Percentiles rank a stretch among this genome's conserved stretches.
phyloP scores from a whole-genome alignment of 2,797 vertebrate genomes.

The Hipposideros larvatus region DNA sequence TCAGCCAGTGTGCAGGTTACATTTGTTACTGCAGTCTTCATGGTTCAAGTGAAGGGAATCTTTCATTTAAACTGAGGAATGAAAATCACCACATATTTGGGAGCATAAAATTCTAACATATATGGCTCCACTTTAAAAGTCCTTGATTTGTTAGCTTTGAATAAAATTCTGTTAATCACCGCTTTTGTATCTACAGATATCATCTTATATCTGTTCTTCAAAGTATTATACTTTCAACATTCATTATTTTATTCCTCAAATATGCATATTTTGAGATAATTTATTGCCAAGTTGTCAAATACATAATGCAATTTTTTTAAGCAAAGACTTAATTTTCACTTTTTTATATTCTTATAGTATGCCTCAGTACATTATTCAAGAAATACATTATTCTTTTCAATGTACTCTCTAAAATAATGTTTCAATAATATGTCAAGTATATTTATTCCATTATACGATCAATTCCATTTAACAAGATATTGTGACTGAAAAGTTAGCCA shows the following conservation, averaged over 20 bases:
- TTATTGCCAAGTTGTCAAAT: background rate
- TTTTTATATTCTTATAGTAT: background rate
- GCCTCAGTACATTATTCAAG: background rate
- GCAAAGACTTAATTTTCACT: background rate
- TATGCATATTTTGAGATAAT: background rate
- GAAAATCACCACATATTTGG: slow-evolving; percentile 1
- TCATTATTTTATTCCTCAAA: slow-evolving; percentile 3
- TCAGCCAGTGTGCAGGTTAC: background rate
- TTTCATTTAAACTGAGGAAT: background rate
- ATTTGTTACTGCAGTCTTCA: background rate
- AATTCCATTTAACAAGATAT: background rate
- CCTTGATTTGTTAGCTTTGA: background rate
- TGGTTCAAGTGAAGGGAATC: background rate
- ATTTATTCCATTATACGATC: background rate
- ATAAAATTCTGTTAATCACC: background rate
- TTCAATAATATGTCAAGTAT: background rate
- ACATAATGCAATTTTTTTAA: background rate
- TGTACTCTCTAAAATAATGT: background rate
- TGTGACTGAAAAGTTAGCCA: background rate
- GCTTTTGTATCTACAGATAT: background rate
- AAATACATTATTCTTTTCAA: background rate
- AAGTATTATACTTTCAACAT: background rate
- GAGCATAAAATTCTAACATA: slow-evolving; percentile 1
- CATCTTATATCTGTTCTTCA: background rate
- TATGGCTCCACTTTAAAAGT: background rate